Base-by-base conservation (phyloP, 2,797 vertebrate genomes). In the Somateria mollissima region DNA sequence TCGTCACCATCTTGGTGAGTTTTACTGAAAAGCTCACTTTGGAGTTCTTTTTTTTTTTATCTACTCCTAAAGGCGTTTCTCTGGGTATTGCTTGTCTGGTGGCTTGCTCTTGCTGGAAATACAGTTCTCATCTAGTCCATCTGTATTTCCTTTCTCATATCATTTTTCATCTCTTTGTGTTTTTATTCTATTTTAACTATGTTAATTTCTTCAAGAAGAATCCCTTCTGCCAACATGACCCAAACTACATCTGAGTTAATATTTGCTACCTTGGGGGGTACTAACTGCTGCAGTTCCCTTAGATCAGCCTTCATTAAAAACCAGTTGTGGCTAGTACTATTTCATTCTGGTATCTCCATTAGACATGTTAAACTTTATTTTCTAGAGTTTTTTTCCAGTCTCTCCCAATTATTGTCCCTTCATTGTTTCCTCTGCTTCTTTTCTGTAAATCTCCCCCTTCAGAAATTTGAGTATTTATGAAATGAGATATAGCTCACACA, bases 1-100 rank as follows among this genome's bases (percentile, higher is more conserved):
- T 97, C 60, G 66, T 88, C 9, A 3, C 43, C 60, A 34, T 43
- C 90, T 84, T 5, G 0, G 47, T 51, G 87, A 89, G 71, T 84
- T 94, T 73, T 73, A 20, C 30, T 21, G 56, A 60, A 86, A 76
- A 93, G 39, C 77, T 95, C 80, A 45, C 64, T 92, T 53, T 74
- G 65, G 92, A 32, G 81, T 53, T 91, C 21, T 79, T 91, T 32
- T 47, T 45, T 45, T 45, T 34, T 39, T 36, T 71, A 84, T 95
- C 80, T 82, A 4, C 74, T 94, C 20, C 69, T 82, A 10, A 64
- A 70, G 62, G 74, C 89, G 47, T 67, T 9, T 82, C 60, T 79
- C 0, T 2, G 51, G 41, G 24, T 86, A 5, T 84, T 84, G 56
- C 60, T 76, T 86, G 56, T 47, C 54, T 81, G 24, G 16, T 85